Percentiles rank a stretch among this genome's conserved stretches.
Evolutionary conservation across 2,797 vertebrate genomes (phyloP).

Genomic region (Nasua narica): DNA sequence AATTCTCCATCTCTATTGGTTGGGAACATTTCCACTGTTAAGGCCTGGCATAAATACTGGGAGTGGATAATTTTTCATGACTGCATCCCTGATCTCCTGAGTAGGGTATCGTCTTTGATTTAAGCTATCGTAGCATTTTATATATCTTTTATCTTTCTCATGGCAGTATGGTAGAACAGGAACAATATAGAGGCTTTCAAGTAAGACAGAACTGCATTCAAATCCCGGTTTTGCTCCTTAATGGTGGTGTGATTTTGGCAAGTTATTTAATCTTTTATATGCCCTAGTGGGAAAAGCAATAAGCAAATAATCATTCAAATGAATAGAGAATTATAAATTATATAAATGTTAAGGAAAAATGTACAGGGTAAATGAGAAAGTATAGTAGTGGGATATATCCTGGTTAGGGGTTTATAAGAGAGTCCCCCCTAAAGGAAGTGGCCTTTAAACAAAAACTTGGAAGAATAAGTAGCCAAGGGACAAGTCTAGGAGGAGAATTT

Average conservation of each 20-base stretch:
- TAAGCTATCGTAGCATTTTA: not conserved
- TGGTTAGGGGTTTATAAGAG: not conserved
- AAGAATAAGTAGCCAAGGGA: not conserved
- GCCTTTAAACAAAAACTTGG: not conserved
- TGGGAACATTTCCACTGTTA: not conserved
- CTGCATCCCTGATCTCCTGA: not conserved
- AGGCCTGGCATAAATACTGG: not conserved
- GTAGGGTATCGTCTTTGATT: not conserved
- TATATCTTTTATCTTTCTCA: not conserved
- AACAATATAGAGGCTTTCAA: not conserved
- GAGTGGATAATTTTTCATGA: not conserved
- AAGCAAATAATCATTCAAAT: not conserved
- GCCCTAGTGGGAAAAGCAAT: not conserved
- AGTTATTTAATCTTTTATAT: not conserved
- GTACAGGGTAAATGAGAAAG: not conserved
- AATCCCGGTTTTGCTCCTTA: not conserved
- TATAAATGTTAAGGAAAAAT: not conserved
- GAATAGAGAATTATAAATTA: not conserved
- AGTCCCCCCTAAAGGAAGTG: not conserved
- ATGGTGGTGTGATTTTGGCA: not conserved
- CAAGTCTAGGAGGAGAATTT: not conserved
- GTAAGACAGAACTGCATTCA: not conserved
- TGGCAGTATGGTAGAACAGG: not conserved
- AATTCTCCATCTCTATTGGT: not conserved
- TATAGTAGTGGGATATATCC: not conserved